Base-by-base conservation (phyloP, 1,140 invertebrate species). In the Calycopis cecrops region DNA sequence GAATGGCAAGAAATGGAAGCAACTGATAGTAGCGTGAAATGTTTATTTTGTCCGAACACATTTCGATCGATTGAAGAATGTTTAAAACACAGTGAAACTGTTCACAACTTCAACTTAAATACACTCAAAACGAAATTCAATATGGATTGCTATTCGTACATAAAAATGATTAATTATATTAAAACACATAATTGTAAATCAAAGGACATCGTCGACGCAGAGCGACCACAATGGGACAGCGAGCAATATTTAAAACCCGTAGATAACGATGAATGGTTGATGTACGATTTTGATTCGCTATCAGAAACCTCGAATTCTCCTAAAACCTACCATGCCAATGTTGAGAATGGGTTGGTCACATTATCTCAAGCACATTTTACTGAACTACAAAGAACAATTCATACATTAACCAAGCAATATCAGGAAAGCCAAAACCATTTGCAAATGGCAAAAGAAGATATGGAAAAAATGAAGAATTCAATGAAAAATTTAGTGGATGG, bases 101-200 rank as follows among this genome's bases (percentile, higher is more conserved):
- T 71, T 10, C 96, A 97, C 70, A 88, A 89, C 48, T 93, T 97
- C 71, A 91, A 93, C 79, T 88, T 98, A 17, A 73, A 87, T 11
- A 74, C 84, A 16, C 87, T 95, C 35, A 93, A 94, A 78, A 73
- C 77, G 0, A 93, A 91, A 64, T 92, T 93, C 69, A 90, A 90
- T 57, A 91, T 97, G 88, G 95, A 97, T 74, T 93, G 92, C 68
- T 95, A 96, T 81, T 92, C 92, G 0, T 97, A 94, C 64, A 96
- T 97, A 14, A 96, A 96, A 79, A 85, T 97, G 63, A 92, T 98
- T 10, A 98, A 98, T 87, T 98, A 92, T 71, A 93, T 97, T 51
- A 90, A 95, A 66, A 88, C 81, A 28, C 87, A 92, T 51, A 91
- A 92, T 65, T 73, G 91, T 14, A 86, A 89, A 35, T 77, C 91